Base-by-base conservation (phyloP, 2,797 vertebrate species). In the Morelia viridis region DNA sequence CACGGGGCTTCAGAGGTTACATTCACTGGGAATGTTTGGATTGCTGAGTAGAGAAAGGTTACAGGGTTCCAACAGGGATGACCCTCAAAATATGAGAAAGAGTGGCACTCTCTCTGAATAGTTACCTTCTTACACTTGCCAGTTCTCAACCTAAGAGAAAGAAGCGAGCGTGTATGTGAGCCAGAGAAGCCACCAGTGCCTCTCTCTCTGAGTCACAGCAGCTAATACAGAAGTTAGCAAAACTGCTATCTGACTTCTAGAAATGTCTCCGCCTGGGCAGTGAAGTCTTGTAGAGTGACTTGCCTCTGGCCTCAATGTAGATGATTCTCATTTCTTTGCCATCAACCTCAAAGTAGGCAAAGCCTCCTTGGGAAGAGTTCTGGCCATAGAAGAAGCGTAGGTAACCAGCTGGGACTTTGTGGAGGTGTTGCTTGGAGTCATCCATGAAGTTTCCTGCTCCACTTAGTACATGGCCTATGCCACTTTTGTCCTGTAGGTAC, bases 371-470 rank as follows among this genome's bases (percentile, higher is more conserved):
- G 0, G 98, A 98, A 0, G 97, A 94, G 0, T 97, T 93, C 0
- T 97, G 93, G 2, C 98, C 99, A 0, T 97, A 98, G 96, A 98
- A 99, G 97, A 99, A 99, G 87, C 98, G 98, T 9, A 99, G 95
- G 31, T 98, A 96, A 0, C 97, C 98, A 1, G 92, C 96, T 41
- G 99, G 99, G 62, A 99, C 98, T 0, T 96, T 93, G 19, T 97
- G 96, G 50, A 95, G 96, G 88, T 99, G 98, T 0, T 95, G 96
- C 26, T 94, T 94, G 0, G 98, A 98, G 0, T 97, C 96, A 92
- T 99, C 99, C 97, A 99, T 96, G 96, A 99, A 99, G 96, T 99
- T 99, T 12, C 99, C 99, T 0, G 99, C 99, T 0, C 99, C 99
- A 0, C 99, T 99, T 93, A 99, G 97, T 41, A 99, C 95, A 0